These are phyloP conservation scores for Hedychridium roseum DNA, from an alignment of 2,888 invertebrate genomes.

Conservation along the genomic window DNA sequence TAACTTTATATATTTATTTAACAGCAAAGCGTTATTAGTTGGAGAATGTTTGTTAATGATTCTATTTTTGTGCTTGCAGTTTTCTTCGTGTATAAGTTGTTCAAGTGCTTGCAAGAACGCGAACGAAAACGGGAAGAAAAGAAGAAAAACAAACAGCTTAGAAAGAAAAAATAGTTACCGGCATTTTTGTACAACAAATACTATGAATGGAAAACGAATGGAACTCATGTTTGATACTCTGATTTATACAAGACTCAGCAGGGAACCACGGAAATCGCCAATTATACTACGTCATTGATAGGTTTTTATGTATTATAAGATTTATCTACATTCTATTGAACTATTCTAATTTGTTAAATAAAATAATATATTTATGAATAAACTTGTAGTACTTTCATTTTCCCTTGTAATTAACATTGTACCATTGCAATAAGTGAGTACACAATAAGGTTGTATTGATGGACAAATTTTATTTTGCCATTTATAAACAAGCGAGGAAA, in stretches of 20 bases:
- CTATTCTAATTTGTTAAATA: constrained; percentile 43
- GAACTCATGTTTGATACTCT: not conserved
- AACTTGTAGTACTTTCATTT: not conserved
- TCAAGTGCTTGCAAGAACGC: constrained; percentile 80
- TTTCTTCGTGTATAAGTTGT: constrained; percentile 87
- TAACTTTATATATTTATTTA: constrained; percentile 11
- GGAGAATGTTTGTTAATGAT: too few relatives aligned
- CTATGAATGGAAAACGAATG: not conserved
- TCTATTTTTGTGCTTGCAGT: constrained; percentile 70
- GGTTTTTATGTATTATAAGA: constrained; percentile 10
- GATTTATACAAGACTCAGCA: not conserved
- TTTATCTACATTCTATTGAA: constrained; percentile 20
- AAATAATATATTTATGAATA: constrained; percentile 43
- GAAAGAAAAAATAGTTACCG: constrained; percentile 75
- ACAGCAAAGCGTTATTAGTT: too few relatives aligned
- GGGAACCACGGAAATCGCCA: too few relatives aligned
- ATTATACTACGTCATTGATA: too few relatives aligned
- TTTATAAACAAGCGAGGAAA: too few relatives aligned
- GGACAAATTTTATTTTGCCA: too few relatives aligned
- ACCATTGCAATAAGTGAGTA: not conserved
- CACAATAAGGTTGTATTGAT: not conserved
- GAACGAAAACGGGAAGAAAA: constrained; percentile 82
- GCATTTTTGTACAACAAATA: not conserved
- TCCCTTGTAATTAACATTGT: not conserved
- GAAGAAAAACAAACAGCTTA: constrained; percentile 79